phyloP scores from a whole-genome alignment of 2,888 invertebrate species.

The Tanypteryx hageni region DNA sequence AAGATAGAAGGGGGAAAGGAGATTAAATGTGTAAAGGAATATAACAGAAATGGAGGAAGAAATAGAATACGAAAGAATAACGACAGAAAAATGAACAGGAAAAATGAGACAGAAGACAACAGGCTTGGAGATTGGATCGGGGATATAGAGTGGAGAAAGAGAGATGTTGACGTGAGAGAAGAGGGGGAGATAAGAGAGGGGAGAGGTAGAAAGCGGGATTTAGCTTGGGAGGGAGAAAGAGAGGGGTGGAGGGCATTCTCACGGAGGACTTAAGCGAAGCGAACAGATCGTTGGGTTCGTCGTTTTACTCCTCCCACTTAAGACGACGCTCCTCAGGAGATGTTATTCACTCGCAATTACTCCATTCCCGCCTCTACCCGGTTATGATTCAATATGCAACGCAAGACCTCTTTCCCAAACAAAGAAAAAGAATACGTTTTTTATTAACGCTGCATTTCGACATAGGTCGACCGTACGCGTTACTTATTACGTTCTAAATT shows the following conservation, averaged over 20 bases:
- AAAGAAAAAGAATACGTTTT: not conserved
- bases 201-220: no score
- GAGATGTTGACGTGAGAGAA: no score
- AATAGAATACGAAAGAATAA: not conserved
- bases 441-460: not conserved
- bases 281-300: no score
- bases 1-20: not conserved
- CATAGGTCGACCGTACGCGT: not conserved
- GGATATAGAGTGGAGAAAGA: no score
- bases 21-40: not conserved
- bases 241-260: not conserved
- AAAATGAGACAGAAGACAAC: no score
- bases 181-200: no score
- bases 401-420: not conserved
- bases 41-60: not conserved
- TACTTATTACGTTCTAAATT: not conserved
- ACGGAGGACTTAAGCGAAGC: not conserved
- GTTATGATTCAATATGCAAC: not conserved
- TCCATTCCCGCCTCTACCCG: not conserved
- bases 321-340: not conserved
- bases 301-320: not conserved
- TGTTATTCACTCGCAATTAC: not conserved
- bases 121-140: no score
- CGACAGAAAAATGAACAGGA: not conserved
- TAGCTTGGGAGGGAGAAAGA: not conserved